Evolutionary conservation across 2,113 vertebrate genomes (phyloP), one percentile per base, ranked within the genome.

Genomic region (Ciconia stormi): DNA sequence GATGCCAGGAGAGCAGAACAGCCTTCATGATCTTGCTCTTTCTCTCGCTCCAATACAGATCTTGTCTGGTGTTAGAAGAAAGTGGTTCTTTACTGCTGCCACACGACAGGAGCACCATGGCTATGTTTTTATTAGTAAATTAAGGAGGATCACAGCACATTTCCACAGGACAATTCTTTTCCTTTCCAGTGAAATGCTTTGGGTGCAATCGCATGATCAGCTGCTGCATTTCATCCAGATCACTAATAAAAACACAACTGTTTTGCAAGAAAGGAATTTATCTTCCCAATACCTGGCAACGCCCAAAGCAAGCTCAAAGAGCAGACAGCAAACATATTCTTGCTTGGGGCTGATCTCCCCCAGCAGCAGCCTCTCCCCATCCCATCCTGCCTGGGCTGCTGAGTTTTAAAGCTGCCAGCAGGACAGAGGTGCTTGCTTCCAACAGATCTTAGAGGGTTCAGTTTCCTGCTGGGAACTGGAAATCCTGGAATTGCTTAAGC

Each of bases 101-200:
- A 71, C 15, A 16, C 0, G 0, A 65, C 1, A 14, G 36, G 44
- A 88, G 20, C 26, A 12, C 55, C 40, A 15, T 18, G n/a, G 23
- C 23, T 89, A 15, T 85, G 13, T 58, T 82, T 82, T 79, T 63
- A 34, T 65, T 36, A 50, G 23, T 66, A n/a, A 73, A 78, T 66
- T 73, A 49, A 55, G 84, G 32, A 78, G 10, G 30, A 69, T 52
- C 46, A 58, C 13, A 58, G 50, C n/a, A 34, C 9, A 40, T 70
- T 89, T 62, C 40, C 38, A 62, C 25, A 14, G 14, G 7, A 49
- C 32, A 34, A 22, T 67, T 63, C 7, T 77, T 62, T 32, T 61
- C 27, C 16, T 89, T 90, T 55, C 42, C 59, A 72, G 16, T 40
- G 32, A 73, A 89, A 87, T 47, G 10, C 5, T 81, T 73, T 58